Conservation (phyloP, 2,888 invertebrate species). For the Drosophila cognata region DNA sequence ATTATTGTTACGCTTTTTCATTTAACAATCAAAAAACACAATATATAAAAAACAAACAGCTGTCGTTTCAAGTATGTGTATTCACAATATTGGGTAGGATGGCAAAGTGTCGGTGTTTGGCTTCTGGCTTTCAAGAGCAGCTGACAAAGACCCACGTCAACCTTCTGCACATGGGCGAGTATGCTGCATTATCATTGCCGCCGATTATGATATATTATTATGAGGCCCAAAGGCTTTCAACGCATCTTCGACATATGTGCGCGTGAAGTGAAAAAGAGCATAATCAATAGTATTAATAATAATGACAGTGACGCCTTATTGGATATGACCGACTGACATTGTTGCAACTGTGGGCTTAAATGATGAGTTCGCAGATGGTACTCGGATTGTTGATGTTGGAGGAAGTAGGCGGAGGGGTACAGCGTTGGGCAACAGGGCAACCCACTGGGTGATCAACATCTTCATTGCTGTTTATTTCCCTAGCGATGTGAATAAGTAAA, state of each 20-base stretch:
- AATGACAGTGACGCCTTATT: slow-evolving; percentile 41
- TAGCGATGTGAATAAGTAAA: slow-evolving; percentile 25
- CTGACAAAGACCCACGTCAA: slow-evolving; percentile 41
- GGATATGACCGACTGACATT: slow-evolving; percentile 59
- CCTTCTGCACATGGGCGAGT: slow-evolving; percentile 49
- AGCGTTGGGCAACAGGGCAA: slow-evolving; percentile 39
- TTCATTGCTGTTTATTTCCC: slow-evolving; percentile 62
- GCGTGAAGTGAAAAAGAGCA: slow-evolving; percentile 12
- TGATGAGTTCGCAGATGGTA: slow-evolving; percentile 22
- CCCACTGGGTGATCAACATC: slow-evolving; percentile 55
- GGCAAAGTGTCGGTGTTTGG: slow-evolving; percentile 10
- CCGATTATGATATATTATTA: slow-evolving; percentile 45
- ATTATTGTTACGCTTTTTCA: not conserved
- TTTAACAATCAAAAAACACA: not conserved
- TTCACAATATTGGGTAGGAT: slow-evolving; percentile 3
- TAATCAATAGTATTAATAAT: slow-evolving; percentile 26
- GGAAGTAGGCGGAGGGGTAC: too few species aligned
- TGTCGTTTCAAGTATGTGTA: not conserved
- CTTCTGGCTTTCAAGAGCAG: not conserved
- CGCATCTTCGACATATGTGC: slow-evolving; percentile 33
- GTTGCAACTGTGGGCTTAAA: slow-evolving; percentile 28
- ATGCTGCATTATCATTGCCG: slow-evolving; percentile 53
- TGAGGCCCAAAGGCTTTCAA: slow-evolving; percentile 12
- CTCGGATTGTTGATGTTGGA: not conserved
- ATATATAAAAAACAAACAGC: not conserved